Conservation (phyloP, 1,140 invertebrate genomes). For the Pseudomyrmex pallidus region DNA sequence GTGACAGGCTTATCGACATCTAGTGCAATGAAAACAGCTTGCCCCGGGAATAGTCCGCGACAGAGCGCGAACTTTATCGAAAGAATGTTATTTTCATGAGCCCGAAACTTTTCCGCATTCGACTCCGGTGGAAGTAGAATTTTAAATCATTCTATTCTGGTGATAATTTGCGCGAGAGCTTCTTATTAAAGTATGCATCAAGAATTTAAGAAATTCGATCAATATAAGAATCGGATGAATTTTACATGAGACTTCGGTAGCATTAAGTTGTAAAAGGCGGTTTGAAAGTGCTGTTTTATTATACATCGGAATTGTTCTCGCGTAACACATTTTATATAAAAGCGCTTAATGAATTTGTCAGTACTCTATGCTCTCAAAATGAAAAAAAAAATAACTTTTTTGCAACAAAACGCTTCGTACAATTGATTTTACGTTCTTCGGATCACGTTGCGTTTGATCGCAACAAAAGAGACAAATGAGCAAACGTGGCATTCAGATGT, state of each 20-base stretch:
- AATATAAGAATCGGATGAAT: constrained; percentile 60
- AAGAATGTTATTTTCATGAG: constrained; percentile 58
- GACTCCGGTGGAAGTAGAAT: constrained; percentile 32
- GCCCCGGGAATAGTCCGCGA: constrained; percentile 13
- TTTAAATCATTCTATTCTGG: constrained; percentile 54
- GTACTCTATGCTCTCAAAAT: constrained; percentile 6
- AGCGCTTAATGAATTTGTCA: constrained; percentile 63
- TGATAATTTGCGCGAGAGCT: constrained; percentile 58
- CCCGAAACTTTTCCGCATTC: constrained; percentile 46
- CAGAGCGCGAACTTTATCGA: constrained; percentile 49
- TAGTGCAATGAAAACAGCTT: constrained; percentile 24
- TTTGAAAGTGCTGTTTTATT: constrained; percentile 26
- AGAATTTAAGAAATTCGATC: constrained; percentile 57
- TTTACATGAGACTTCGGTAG: constrained; percentile 49
- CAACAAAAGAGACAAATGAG: constrained; percentile 1
- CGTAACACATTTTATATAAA: background rate
- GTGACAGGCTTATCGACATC: constrained; percentile 39
- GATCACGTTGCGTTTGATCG: background rate
- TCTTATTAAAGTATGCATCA: constrained; percentile 60
- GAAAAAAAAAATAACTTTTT: constrained; percentile 5
- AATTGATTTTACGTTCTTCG: constrained; percentile 26
- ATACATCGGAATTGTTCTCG: background rate
- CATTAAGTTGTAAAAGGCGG: constrained; percentile 46
- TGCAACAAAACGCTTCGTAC: background rate
- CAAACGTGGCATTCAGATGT: background rate